Evolutionary conservation across 2,797 vertebrate genomes (phyloP).

Genomic region (Cottoperca gobio): DNA sequence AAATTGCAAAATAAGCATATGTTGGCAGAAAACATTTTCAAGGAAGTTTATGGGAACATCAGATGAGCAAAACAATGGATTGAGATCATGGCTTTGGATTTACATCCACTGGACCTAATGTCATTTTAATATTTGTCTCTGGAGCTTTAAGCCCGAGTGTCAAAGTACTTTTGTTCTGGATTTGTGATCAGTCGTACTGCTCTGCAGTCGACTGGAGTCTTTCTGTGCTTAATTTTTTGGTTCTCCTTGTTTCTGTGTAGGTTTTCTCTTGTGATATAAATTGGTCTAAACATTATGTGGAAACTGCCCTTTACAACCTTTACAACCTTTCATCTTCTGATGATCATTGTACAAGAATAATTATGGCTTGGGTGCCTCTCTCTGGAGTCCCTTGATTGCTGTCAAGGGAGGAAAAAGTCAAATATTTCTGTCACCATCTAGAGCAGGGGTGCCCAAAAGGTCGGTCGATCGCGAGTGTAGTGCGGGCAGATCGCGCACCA

Average conservation of each 20-base stretch:
- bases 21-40: background rate
- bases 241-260: background rate
- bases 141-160: conserved; percentile 12
- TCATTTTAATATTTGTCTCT: conserved; percentile 14
- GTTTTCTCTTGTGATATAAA: background rate
- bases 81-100: conserved; percentile 24
- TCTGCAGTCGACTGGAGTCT: background rate
- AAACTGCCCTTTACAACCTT: background rate
- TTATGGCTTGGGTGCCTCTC: background rate
- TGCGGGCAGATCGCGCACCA: too few species aligned
- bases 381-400: background rate
- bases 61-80: conserved; percentile 1
- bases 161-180: background rate
- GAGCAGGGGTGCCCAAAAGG: too few species aligned
- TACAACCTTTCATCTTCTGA: background rate
- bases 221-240: background rate
- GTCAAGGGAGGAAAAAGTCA: background rate
- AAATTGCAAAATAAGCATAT: background rate
- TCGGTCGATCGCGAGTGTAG: too few species aligned
- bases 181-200: background rate
- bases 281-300: background rate
- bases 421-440: background rate
- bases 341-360: background rate
- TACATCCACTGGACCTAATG: background rate
- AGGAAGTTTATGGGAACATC: conserved; percentile 1